Base-by-base conservation (phyloP, 2,888 invertebrate genomes). In the Ferrisia virgata region DNA sequence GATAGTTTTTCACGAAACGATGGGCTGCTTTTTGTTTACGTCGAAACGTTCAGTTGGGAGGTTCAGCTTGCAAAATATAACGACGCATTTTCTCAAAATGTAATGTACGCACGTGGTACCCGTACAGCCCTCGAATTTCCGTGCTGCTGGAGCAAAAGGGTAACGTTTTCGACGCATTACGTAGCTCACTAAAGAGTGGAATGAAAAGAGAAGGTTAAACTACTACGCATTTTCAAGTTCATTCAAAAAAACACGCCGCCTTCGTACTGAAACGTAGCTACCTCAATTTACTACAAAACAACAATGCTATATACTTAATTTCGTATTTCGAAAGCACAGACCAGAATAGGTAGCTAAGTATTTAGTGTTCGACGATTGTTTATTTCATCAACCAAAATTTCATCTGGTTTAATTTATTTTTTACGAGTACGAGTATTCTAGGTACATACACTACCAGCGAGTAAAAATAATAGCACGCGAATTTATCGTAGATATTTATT, bases 211-310 rank as follows among this genome's bases (percentile, higher is more conserved):
- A 31, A 64, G 64, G 64, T 64, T 28, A 64, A 64, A 28, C 28
- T 64, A 64, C 64, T 64, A 64, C 64, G 64, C 64, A 64, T 28
- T 64, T 64, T 64, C 64, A 64, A 64, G 64, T 64, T 64, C 64
- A 64, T 31, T 28, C 64, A 28, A 64, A 64, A 64, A 28, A 18
- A 8, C n/a, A n/a, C n/a, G n/a, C n/a, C n/a, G n/a, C n/a, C n/a
- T n/a, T n/a, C 64, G 64, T 28, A 64, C 15, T 28, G 28, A 64
- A 28, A 64, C 28, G 8, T n/a, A n/a, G n/a, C n/a, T n/a, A n/a
- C n/a, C n/a, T n/a, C n/a, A n/a, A n/a, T n/a, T n/a, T n/a, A n/a
- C n/a, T 64, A 31, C 28, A 28, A 64, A 64, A 28, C 64, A 64
- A 64, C 58, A n/a, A n/a, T n/a, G n/a, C n/a, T n/a, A n/a, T n/a